Base-by-base conservation (phyloP, 2,113 vertebrate species). In the Barbus barbus region DNA sequence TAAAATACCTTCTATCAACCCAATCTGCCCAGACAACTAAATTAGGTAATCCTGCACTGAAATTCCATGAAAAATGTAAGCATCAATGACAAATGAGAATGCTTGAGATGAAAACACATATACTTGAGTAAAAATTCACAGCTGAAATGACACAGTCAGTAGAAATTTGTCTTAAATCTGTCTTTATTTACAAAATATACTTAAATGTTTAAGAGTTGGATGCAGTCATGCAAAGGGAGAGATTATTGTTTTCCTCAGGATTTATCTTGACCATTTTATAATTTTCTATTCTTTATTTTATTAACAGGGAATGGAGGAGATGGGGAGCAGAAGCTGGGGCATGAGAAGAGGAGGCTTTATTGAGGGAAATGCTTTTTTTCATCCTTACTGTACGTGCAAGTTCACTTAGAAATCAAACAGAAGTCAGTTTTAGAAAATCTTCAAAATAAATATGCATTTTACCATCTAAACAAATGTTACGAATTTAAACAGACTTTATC, bases 141-240 rank as follows among this genome's bases (percentile, higher is more conserved):
- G 51, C 56, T 18, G 7, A 69, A 81, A 65, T 69, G 61, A 81
- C 26, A 53, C 44, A 67, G 12, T 14, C 78, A 81, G 12, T 7
- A 48, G 87, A 89, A 91, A 91, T 41, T 46, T 65, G 81, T 93
- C 92, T 95, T 94, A 96, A 97, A 97, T 95, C 95, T 94, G 95
- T 91, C 95, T 98, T 98, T 98, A 97, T 98, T 98, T 97, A 97
- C 96, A 96, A 98, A 98, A 97, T 97, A 96, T 97, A 98, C 96
- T 97, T 97, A 98, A 97, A 96, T 93, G 94, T 90, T 79, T 16
- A 78, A 81, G 58, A 80, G 61, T 67, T 6, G 44, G 78, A 69
- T 81, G 61, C 78, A 81, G 78, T 81, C 78, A 81, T 81, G 78
- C 78, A 81, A 26, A n/a, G 18, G 44, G 44, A 79, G 36, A 51